Base-by-base conservation (phyloP, 2,113 vertebrate genomes). In the Perca schrenkii region DNA sequence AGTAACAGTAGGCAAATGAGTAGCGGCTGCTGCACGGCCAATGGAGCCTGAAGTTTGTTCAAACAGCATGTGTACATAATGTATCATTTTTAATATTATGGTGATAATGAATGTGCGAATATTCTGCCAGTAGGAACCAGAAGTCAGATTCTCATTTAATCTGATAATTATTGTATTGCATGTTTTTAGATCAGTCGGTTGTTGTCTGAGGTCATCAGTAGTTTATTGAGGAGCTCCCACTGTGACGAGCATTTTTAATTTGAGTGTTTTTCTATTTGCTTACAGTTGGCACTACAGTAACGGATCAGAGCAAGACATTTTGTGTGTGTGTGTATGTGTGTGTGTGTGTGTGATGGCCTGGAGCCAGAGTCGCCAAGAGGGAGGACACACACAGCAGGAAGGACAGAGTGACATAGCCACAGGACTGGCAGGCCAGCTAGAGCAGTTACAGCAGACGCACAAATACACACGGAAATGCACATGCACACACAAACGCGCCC, bases 331-430 rank as follows among this genome's bases (percentile, higher is more conserved):
- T 25, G n/a, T 46, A 25, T n/a, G 28, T 52, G 61, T 15, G 28
- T n/a, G 74, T 40, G 34, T 57, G 34, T 12, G 34, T 65, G 50
- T 25, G 70, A 79, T 80, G 88, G 82, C 80, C 79, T 69, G 25
- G 50, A 83, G 80, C 84, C 86, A 78, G 77, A 77, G 47, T 31
- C 28, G 66, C 53, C n/a, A 10, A 52, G 67, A 83, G 89, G 80
- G 66, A 90, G 85, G 85, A 85, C 79, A 56, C 80, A 56, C 80
- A 36, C 81, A 74, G 64, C 79, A 75, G 77, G 89, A 87, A 88
- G 84, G 89, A 86, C 88, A 65, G 69, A 83, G 70, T 84, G 80
- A 92, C 84, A 89, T 79, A 84, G 83, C 83, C 84, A 80, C 84
- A 86, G 87, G 86, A 58, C 61, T 84, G 75, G 6, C 79, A 52